Percentiles rank a stretch among this genome's conserved stretches.
Conservation (phyloP, 2,113 vertebrate genomes). For the Alligator mississippiensis region DNA sequence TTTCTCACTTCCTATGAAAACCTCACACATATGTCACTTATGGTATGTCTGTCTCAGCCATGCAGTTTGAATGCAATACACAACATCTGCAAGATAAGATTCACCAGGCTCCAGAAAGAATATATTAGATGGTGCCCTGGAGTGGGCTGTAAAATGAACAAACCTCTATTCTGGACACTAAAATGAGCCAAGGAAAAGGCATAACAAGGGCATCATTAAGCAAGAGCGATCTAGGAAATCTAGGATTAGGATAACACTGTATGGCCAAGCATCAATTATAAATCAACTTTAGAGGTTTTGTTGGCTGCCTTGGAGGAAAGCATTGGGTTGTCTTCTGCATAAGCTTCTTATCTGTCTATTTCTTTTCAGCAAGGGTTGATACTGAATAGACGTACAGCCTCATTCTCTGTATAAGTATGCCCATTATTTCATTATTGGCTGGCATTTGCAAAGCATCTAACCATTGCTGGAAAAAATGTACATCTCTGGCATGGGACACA, state of each 20-base stretch:
- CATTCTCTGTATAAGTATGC: not conserved
- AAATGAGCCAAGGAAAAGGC: conserved; percentile 23
- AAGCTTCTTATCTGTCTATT: not conserved
- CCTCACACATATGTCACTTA: not conserved
- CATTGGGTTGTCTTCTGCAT: not conserved
- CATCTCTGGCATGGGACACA: not conserved
- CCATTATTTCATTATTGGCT: not conserved
- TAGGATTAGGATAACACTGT: not conserved
- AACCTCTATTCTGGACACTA: not conserved
- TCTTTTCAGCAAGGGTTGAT: not conserved
- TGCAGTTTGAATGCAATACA: conserved; percentile 55
- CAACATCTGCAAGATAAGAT: conserved; percentile 53
- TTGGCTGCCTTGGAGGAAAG: not conserved
- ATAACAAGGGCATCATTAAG: conserved; percentile 46
- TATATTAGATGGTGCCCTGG: conserved; percentile 43
- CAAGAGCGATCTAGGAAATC: conserved; percentile 60
- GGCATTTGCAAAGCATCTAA: not conserved
- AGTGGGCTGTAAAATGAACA: too few relatives aligned
- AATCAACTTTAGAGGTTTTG: not conserved
- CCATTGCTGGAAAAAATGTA: not conserved
- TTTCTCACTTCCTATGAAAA: not conserved
- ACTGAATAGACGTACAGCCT: not conserved
- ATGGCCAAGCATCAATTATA: not conserved
- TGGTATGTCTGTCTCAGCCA: not conserved
- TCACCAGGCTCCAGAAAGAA: conserved; percentile 56